phyloP scores from a whole-genome alignment of 2,113 vertebrate species.

The Amia ocellicauda region DNA sequence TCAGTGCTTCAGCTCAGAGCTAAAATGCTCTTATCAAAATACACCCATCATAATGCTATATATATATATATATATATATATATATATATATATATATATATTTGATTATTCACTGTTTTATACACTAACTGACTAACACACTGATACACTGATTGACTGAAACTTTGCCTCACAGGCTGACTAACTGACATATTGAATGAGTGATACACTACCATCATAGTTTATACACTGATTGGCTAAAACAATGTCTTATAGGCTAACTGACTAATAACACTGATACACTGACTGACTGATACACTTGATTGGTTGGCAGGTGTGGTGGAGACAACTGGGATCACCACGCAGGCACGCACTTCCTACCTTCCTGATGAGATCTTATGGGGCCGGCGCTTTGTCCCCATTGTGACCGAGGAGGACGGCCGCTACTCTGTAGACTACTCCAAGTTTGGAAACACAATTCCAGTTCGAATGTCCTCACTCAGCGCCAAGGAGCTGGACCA shows the following conservation, averaged over 20 bases:
- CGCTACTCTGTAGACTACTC: constrained; percentile 75
- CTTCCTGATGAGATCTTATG: constrained; percentile 75
- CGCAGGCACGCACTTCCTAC: constrained; percentile 78
- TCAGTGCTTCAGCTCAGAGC: too few species aligned
- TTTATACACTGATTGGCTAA: too few species aligned
- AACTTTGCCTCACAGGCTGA: neutral
- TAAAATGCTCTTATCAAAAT: too few species aligned
- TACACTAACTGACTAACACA: too few species aligned
- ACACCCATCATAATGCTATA: too few species aligned
- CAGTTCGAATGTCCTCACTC: constrained; percentile 61
- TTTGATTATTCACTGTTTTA: too few species aligned
- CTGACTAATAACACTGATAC: too few species aligned
- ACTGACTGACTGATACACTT: neutral
- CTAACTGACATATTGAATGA: too few species aligned
- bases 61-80: too few species aligned
- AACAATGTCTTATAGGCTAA: too few species aligned
- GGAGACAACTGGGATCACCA: constrained; percentile 76
- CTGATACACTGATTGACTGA: neutral
- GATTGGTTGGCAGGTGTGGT: constrained; percentile 61
- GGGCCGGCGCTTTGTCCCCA: constrained; percentile 76
- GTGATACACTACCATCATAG: too few species aligned
- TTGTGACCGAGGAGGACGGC: constrained; percentile 72
- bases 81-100: too few species aligned
- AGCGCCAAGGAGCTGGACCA: constrained; percentile 71
- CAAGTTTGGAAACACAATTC: constrained; percentile 77